Evolutionary conservation across 2,113 vertebrate genomes (phyloP).

Genomic region (Callipepla squamata): DNA sequence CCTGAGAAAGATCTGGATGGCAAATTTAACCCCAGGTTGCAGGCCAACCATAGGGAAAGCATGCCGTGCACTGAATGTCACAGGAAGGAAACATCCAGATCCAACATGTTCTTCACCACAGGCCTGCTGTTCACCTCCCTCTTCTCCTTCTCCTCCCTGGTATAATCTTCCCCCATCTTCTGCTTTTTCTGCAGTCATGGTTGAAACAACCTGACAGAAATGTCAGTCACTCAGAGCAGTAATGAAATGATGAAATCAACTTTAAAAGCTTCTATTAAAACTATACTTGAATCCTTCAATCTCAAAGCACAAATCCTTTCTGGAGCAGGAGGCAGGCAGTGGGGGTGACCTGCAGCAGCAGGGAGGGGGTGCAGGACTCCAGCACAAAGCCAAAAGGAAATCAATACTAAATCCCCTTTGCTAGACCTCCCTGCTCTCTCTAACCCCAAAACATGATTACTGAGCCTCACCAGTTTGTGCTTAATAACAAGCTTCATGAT

Average conservation of each 20-base stretch:
- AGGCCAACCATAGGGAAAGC: background rate
- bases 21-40: background rate
- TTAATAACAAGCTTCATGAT: background rate
- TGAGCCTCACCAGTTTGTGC: background rate
- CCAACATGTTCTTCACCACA: background rate
- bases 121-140: background rate
- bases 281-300: constrained; percentile 10
- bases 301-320: background rate
- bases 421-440: background rate
- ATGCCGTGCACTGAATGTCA: fast-evolving
- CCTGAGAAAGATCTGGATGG: background rate
- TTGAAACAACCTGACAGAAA: background rate
- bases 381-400: background rate
- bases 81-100: background rate
- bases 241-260: background rate
- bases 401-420: fast-evolving
- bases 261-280: constrained; percentile 32
- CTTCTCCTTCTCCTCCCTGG: background rate
- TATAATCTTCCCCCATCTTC: background rate
- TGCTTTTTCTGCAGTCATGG: background rate
- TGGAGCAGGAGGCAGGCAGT: background rate
- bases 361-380: background rate
- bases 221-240: constrained; percentile 12
- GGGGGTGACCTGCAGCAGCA: background rate
- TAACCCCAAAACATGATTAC: background rate